A percentile compares a stretch with the other conserved stretches of the same genome.
These are phyloP conservation scores for Brachypodius melanocephalos DNA, from an alignment of 2,113 vertebrate genomes.

Conservation along the genomic window DNA sequence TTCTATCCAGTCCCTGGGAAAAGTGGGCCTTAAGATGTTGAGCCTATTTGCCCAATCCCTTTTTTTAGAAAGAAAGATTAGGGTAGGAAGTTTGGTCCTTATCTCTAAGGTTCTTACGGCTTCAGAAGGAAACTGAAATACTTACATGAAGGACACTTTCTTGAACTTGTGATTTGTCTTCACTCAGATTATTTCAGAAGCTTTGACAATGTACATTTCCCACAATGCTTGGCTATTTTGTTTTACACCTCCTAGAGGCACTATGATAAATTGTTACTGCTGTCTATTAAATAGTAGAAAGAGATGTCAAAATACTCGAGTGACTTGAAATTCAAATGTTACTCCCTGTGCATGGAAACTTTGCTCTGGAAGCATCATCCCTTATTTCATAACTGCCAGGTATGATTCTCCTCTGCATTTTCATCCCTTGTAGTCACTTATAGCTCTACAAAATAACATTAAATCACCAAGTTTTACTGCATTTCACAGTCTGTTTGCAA, in stretches of 20 bases:
- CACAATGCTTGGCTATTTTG: conserved; percentile 40
- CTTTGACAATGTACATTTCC: conserved; percentile 20
- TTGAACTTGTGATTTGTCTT: conserved; percentile 61
- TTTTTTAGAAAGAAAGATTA: conserved; percentile 70
- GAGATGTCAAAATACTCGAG: neutral
- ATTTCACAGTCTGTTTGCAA: neutral
- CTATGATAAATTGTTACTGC: conserved; percentile 46
- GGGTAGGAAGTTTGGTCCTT: conserved; percentile 57
- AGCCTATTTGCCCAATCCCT: conserved; percentile 62
- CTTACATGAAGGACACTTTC: conserved; percentile 58
- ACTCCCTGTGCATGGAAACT: neutral
- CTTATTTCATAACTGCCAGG: neutral
- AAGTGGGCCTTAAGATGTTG: conserved; percentile 62
- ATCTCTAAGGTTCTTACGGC: conserved; percentile 59
- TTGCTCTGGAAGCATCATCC: neutral
- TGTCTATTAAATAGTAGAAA: conserved; percentile 18
- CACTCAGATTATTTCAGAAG: conserved; percentile 38
- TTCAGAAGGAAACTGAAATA: conserved; percentile 64
- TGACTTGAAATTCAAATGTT: conserved; percentile 23
- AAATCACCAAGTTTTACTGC: neutral
- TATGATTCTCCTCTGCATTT: neutral
- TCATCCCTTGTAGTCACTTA: neutral
- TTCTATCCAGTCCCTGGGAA: conserved; percentile 58
- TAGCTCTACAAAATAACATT: neutral
- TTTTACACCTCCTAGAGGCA: conserved; percentile 30